Evolutionary conservation across 2,888 invertebrate species (phyloP).

Genomic region (Cephus sareptanus): DNA sequence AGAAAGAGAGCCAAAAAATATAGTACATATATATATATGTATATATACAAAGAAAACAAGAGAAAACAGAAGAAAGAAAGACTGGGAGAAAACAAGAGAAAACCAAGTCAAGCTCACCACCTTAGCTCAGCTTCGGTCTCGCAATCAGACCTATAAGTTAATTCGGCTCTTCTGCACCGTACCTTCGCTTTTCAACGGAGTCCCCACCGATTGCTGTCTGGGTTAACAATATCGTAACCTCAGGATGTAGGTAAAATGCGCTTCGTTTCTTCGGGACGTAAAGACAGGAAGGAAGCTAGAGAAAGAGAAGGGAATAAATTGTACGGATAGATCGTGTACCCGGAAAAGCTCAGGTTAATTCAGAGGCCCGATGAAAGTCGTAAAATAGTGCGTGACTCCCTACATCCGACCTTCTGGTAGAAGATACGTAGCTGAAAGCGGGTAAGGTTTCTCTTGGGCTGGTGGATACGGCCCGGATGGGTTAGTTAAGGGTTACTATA

Average conservation of each 20-base stretch:
- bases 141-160: neutral
- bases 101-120: neutral
- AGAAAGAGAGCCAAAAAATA: neutral
- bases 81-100: neutral
- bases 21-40: neutral
- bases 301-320: neutral
- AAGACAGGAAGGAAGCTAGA: conserved; percentile 5
- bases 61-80: neutral
- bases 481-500: conserved; percentile 1
- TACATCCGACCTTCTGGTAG: neutral
- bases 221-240: conserved; percentile 37
- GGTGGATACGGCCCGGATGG: neutral
- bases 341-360: conserved; percentile 39
- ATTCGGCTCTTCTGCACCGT: neutral
- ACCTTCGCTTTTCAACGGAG: neutral
- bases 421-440: neutral
- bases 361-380: conserved; percentile 34
- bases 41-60: neutral
- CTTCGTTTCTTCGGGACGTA: conserved; percentile 33
- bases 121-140: neutral
- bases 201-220: neutral
- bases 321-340: conserved; percentile 18
- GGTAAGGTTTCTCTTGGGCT: neutral
- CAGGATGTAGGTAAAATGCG: conserved; percentile 26
- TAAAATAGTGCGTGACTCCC: conserved; percentile 44